Evolutionary conservation across 2,797 vertebrate species (phyloP).

Genomic region (Micromesistius poutassou): DNA sequence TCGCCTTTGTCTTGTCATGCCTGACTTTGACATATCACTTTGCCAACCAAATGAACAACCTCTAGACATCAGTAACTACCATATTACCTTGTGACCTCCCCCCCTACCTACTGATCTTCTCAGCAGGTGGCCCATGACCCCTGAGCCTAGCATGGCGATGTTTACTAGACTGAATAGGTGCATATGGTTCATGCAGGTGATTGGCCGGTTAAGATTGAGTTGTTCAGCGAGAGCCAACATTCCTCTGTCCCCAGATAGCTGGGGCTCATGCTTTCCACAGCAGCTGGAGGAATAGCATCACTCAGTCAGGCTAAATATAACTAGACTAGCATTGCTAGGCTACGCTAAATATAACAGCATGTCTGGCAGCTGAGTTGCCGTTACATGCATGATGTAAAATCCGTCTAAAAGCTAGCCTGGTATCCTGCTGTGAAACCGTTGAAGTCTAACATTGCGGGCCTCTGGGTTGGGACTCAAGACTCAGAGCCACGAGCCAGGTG

Average conservation of each 20-base stretch:
- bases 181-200: constrained; percentile 34
- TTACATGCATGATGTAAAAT: constrained; percentile 35
- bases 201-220: neutral
- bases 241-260: neutral
- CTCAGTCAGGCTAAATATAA: constrained; percentile 29
- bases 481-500: constrained; percentile 11
- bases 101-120: constrained; percentile 26
- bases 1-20: constrained; percentile 43
- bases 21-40: constrained; percentile 51
- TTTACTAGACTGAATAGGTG: constrained; percentile 58
- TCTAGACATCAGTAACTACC: constrained; percentile 41
- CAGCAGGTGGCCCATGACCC: constrained; percentile 65
- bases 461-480: neutral
- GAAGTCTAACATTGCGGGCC: neutral
- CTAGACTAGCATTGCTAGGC: constrained; percentile 13
- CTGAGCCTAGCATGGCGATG: constrained; percentile 43
- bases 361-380: constrained; percentile 32
- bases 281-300: constrained; percentile 14
- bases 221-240: neutral
- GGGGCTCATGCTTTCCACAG: constrained; percentile 21
- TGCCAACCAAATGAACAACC: constrained; percentile 56
- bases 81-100: constrained; percentile 65
- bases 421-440: neutral
- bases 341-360: constrained; percentile 35
- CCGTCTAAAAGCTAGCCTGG: neutral